These are phyloP conservation scores for Anthrax anthrax DNA, from an alignment of 2,888 invertebrate genomes.

Conservation along the genomic window DNA sequence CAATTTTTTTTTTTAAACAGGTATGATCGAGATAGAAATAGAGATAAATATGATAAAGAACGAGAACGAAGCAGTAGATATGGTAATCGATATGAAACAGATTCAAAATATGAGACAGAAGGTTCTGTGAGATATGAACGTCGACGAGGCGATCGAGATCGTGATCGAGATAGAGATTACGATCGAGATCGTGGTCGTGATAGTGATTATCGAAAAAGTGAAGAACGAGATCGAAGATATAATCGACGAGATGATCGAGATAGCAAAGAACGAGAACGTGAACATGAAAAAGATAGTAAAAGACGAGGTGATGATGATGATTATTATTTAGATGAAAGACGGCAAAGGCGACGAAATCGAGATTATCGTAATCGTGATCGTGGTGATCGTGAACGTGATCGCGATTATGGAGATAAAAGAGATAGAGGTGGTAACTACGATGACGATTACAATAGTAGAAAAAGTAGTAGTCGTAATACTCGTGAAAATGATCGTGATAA, in stretches of 20 bases:
- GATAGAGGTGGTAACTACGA: constrained; percentile 11
- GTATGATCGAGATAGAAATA: constrained; percentile 29
- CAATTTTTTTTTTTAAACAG: constrained; percentile 1
- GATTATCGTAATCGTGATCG: constrained; percentile 12
- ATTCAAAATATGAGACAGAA: constrained; percentile 55
- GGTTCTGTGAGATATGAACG: constrained; percentile 28
- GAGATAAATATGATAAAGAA: constrained; percentile 16
- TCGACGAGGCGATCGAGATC: constrained; percentile 8
- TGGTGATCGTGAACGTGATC: constrained; percentile 24
- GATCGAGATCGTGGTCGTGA: constrained; percentile 16
- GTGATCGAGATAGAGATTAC: constrained; percentile 15
- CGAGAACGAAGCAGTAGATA: constrained; percentile 17
- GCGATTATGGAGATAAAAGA: constrained; percentile 16
- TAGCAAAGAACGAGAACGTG: constrained; percentile 12
- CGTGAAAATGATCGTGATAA: constrained; percentile 22
- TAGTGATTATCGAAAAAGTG: constrained; percentile 10
- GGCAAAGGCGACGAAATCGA: constrained; percentile 4
- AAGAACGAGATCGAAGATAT: constrained; percentile 18
- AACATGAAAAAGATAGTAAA: constrained; percentile 11
- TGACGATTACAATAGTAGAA: constrained; percentile 17
- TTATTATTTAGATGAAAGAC: constrained; percentile 4
- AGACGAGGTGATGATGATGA: constrained; percentile 5
- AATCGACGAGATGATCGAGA: constrained; percentile 7
- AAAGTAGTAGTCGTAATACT: constrained; percentile 24
- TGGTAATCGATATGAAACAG: constrained; percentile 41